Evolutionary conservation across 2,888 invertebrate species (phyloP).

Genomic region (Sepioteuthis lessoniana): DNA sequence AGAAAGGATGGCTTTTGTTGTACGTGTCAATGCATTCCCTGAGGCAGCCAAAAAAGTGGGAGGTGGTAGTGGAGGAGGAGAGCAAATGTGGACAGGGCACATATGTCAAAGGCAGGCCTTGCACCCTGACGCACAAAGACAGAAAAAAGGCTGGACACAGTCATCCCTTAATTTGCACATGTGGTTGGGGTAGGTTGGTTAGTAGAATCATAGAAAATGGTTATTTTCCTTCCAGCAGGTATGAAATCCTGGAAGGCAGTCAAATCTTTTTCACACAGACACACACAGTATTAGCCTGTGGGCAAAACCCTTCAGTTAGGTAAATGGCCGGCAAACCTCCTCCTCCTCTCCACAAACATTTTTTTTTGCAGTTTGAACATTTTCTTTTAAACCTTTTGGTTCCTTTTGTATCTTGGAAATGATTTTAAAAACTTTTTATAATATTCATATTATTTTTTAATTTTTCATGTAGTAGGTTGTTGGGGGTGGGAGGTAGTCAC

Average conservation of each 20-base stretch:
- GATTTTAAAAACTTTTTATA: too few species aligned
- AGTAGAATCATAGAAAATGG: background rate
- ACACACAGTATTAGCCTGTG: background rate
- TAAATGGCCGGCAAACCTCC: background rate
- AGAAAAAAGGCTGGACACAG: slow-evolving; percentile 3
- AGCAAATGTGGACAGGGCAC: slow-evolving; percentile 33
- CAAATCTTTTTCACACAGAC: background rate
- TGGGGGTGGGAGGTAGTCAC: too few species aligned
- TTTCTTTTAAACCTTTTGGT: too few species aligned
- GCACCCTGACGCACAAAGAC: background rate
- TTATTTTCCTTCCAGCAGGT: background rate
- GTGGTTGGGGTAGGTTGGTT: background rate
- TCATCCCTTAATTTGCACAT: slow-evolving; percentile 1
- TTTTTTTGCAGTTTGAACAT: background rate
- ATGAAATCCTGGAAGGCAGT: background rate
- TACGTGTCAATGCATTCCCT: slow-evolving; percentile 47
- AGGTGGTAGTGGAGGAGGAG: background rate
- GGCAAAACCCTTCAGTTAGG: background rate
- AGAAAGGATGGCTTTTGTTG: slow-evolving; percentile 37
- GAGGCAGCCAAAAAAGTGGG: slow-evolving; percentile 40
- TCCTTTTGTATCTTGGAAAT: too few species aligned
- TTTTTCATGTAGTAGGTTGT: too few species aligned
- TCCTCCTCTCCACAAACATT: background rate
- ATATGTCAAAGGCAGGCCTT: background rate
- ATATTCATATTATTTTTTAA: too few species aligned